These are phyloP conservation scores for Ichneumon xanthorius DNA, from an alignment of 2,888 invertebrate genomes.

Conservation along the genomic window DNA sequence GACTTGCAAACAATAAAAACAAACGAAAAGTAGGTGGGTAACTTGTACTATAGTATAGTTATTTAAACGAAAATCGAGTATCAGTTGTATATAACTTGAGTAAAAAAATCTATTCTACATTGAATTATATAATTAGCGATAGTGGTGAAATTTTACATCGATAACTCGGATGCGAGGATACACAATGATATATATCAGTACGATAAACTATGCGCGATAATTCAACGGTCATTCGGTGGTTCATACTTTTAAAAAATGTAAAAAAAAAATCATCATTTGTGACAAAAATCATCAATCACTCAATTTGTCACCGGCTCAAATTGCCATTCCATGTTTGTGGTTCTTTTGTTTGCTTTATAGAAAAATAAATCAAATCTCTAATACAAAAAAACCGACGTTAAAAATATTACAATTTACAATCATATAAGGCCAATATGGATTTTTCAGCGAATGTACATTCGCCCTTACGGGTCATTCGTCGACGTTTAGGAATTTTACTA, in stretches of 20 bases:
- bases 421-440: constrained; percentile 66
- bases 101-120: constrained; percentile 68
- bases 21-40: constrained; percentile 40
- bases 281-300: constrained; percentile 35
- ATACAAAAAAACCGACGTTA: constrained; percentile 39
- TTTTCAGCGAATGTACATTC: constrained; percentile 40
- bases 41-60: constrained; percentile 28
- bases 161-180: constrained; percentile 51
- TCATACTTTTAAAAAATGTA: constrained; percentile 38
- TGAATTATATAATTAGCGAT: constrained; percentile 48
- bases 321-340: not conserved
- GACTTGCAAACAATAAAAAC: constrained; percentile 35
- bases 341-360: constrained; percentile 50
- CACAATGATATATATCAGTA: constrained; percentile 53
- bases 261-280: constrained; percentile 23
- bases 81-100: constrained; percentile 60
- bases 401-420: constrained; percentile 66
- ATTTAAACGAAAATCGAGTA: constrained; percentile 57
- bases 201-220: constrained; percentile 53
- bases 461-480: constrained; percentile 14
- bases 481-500: constrained; percentile 26
- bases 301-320: not conserved
- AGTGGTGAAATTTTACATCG: constrained; percentile 52
- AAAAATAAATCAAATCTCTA: constrained; percentile 64
- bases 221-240: constrained; percentile 57